phyloP scores from a whole-genome alignment of 1,140 invertebrate species.

The Planococcus citri region DNA sequence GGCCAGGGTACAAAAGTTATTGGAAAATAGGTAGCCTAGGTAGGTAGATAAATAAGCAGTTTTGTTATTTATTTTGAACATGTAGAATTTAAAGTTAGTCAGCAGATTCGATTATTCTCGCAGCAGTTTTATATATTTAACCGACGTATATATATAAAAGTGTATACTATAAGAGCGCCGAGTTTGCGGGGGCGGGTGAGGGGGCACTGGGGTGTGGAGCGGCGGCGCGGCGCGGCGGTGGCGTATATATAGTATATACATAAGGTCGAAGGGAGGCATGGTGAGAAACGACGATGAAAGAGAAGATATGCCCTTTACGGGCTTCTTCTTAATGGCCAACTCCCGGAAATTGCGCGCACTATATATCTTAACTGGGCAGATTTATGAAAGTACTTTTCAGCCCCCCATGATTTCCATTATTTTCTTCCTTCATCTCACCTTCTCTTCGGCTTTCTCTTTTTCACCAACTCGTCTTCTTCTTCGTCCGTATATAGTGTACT shows the following conservation, averaged over 20 bases:
- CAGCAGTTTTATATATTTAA: neutral
- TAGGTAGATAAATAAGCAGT: neutral
- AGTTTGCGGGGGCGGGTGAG: too few species aligned
- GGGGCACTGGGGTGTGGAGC: too few species aligned
- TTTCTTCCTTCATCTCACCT: slow-evolving; percentile 10
- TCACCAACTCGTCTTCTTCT: neutral
- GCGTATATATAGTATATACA: neutral
- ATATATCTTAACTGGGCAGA: slow-evolving; percentile 20
- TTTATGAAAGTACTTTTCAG: slow-evolving; percentile 20
- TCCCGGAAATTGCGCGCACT: slow-evolving; percentile 18
- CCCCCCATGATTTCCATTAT: slow-evolving; percentile 20
- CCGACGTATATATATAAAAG: neutral
- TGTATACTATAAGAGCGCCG: too few species aligned
- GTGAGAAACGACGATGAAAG: slow-evolving; percentile 15
- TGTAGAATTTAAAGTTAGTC: neutral
- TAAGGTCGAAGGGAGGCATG: neutral
- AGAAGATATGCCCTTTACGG: slow-evolving; percentile 15
- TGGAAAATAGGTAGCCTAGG: neutral
- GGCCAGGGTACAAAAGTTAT: too few species aligned
- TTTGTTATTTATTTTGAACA: neutral
- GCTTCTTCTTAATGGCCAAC: slow-evolving; percentile 19
- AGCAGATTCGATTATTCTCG: neutral
- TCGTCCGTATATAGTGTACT: neutral
- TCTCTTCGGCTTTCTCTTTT: neutral
- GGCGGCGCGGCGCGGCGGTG: too few species aligned